Conservation (phyloP, 2,888 invertebrate genomes). For the Ormyrus labotus region DNA sequence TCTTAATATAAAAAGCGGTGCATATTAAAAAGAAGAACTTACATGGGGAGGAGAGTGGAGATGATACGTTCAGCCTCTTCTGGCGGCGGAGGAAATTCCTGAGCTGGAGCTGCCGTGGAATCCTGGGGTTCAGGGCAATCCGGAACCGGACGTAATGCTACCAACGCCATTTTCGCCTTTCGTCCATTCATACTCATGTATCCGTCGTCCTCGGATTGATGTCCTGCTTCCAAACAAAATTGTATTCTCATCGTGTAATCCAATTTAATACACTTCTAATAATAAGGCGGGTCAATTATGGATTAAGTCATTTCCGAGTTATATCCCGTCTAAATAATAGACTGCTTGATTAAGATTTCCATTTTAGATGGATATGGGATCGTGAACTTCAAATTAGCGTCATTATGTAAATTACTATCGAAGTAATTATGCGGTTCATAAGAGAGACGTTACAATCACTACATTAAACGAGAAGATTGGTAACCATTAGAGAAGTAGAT, state of each 20-base stretch:
- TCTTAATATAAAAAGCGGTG: too few species aligned
- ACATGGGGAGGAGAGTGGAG: slow-evolving; percentile 86
- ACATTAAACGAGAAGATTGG: too few species aligned
- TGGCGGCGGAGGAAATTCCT: slow-evolving; percentile 84
- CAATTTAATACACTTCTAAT: background rate
- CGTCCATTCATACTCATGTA: slow-evolving; percentile 95
- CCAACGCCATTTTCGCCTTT: slow-evolving; percentile 85
- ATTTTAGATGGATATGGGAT: background rate
- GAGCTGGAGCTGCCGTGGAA: slow-evolving; percentile 74
- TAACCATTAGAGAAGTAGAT: background rate
- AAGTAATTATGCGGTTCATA: background rate
- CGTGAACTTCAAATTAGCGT: background rate
- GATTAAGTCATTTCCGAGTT: too few species aligned
- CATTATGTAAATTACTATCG: background rate
- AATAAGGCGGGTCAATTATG: too few species aligned
- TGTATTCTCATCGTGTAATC: background rate
- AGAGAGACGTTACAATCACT: too few species aligned
- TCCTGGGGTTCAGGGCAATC: slow-evolving; percentile 78
- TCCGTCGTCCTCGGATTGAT: slow-evolving; percentile 93
- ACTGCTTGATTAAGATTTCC: slow-evolving; percentile 1
- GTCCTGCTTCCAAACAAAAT: slow-evolving; percentile 76
- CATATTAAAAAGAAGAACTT: slow-evolving; percentile 66
- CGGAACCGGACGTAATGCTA: slow-evolving; percentile 78
- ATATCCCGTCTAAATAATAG: slow-evolving; percentile 1
- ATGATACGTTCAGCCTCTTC: slow-evolving; percentile 87